Conservation (phyloP, 1,140 invertebrate genomes). For the Argopecten irradians region DNA sequence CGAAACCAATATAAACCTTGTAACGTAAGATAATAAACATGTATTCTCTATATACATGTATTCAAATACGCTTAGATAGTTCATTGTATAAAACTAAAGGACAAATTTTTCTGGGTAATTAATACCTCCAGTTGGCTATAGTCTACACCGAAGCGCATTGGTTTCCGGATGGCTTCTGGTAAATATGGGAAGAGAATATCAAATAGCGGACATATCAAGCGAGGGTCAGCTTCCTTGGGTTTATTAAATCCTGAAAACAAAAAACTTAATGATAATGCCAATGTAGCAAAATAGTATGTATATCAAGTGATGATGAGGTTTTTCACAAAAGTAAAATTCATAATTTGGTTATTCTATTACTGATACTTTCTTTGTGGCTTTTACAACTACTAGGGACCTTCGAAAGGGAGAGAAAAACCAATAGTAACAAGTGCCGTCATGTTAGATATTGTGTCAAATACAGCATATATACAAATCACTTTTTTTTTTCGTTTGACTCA, state of each 20-base stretch:
- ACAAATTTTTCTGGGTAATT: too few species aligned
- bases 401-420: background rate
- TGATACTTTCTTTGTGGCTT: background rate
- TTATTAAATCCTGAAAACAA: conserved; percentile 58
- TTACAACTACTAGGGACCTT: background rate
- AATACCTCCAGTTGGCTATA: background rate
- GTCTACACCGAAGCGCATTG: conserved; percentile 64
- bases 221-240: conserved; percentile 65
- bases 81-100: too few species aligned
- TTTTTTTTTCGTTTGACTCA: conserved; percentile 38
- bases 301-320: background rate
- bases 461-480: background rate
- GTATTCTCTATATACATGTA: too few species aligned
- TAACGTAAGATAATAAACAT: too few species aligned
- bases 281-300: background rate
- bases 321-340: conserved; percentile 5
- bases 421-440: background rate
- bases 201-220: conserved; percentile 69
- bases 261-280: background rate
- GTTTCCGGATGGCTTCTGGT: conserved; percentile 62
- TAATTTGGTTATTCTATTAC: background rate
- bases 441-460: background rate
- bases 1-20: too few species aligned
- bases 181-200: conserved; percentile 68
- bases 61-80: too few species aligned